A percentile compares a stretch with the other conserved stretches of the same genome.
phyloP scores from a whole-genome alignment of 2,888 invertebrate species.

The Euproctis similis region DNA sequence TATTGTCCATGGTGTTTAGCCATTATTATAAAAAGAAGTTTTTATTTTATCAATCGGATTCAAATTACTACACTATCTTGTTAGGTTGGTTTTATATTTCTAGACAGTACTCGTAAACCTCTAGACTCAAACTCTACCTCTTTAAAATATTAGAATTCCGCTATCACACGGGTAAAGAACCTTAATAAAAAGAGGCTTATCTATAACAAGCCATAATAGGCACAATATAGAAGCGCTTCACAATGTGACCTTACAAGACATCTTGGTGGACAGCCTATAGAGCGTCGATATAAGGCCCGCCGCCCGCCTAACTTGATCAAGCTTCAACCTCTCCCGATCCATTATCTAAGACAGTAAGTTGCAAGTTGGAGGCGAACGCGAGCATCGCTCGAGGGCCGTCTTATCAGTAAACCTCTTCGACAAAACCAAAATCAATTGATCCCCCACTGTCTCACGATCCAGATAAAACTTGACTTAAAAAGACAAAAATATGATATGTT shows the following conservation, averaged over 20 bases:
- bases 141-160: too few relatives aligned
- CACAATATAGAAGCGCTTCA: neutral
- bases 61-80: too few relatives aligned
- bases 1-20: too few relatives aligned
- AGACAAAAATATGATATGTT: too few relatives aligned
- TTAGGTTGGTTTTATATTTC: too few relatives aligned
- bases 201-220: neutral
- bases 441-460: slow-evolving; percentile 12
- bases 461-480: too few relatives aligned
- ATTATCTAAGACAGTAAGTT: slow-evolving; percentile 39
- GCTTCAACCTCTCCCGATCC: slow-evolving; percentile 32
- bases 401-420: slow-evolving; percentile 33
- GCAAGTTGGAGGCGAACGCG: slow-evolving; percentile 34
- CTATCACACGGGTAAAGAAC: too few relatives aligned
- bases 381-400: slow-evolving; percentile 27
- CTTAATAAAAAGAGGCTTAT: too few relatives aligned
- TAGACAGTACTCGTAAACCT: too few relatives aligned
- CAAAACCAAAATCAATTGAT: slow-evolving; percentile 28
- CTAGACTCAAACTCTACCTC: too few relatives aligned
- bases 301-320: slow-evolving; percentile 4
- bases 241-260: slow-evolving; percentile 9
- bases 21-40: too few relatives aligned
- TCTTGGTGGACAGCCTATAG: slow-evolving; percentile 5
- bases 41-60: too few relatives aligned
- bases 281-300: slow-evolving; percentile 8